A percentile compares a stretch with the other conserved stretches of the same genome.
Evolutionary conservation across 2,888 invertebrate species (phyloP).

Genomic region (Ceraclea dissimilis): DNA sequence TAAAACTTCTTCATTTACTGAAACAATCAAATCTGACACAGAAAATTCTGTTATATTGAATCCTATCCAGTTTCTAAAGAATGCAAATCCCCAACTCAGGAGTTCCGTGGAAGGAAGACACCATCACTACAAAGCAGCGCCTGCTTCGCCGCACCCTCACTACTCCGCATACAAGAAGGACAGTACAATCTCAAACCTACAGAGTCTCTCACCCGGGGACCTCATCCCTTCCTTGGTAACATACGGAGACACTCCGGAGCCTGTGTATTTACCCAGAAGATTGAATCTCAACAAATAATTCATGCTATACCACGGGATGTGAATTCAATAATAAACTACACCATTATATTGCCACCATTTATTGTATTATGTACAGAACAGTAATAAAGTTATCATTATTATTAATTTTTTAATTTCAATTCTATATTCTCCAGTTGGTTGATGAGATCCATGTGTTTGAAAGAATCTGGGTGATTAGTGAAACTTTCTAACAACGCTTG

Average conservation of each 20-base stretch:
- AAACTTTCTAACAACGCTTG: conserved; percentile 59
- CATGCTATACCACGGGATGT: no score
- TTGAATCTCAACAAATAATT: conserved; percentile 19
- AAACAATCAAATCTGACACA: conserved; percentile 27
- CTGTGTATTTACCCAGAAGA: conserved; percentile 23
- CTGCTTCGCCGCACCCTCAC: neutral
- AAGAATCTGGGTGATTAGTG: conserved; percentile 61
- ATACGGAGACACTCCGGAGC: conserved; percentile 18
- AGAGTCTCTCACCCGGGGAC: neutral
- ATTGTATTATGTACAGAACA: no score
- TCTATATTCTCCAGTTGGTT: conserved; percentile 62
- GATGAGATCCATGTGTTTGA: conserved; percentile 77
- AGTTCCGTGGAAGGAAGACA: neutral
- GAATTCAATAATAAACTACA: no score
- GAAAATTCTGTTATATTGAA: conserved; percentile 19
- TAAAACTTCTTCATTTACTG: conserved; percentile 23
- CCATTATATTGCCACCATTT: no score
- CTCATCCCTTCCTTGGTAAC: neutral
- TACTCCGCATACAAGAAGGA: no score
- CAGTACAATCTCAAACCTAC: neutral
- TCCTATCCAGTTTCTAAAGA: conserved; percentile 23
- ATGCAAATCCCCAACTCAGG: neutral
- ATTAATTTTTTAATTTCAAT: neutral
- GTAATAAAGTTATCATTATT: no score
- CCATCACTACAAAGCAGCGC: neutral